Conservation (phyloP, 2,113 vertebrate species). For the Archilochus colubris region DNA sequence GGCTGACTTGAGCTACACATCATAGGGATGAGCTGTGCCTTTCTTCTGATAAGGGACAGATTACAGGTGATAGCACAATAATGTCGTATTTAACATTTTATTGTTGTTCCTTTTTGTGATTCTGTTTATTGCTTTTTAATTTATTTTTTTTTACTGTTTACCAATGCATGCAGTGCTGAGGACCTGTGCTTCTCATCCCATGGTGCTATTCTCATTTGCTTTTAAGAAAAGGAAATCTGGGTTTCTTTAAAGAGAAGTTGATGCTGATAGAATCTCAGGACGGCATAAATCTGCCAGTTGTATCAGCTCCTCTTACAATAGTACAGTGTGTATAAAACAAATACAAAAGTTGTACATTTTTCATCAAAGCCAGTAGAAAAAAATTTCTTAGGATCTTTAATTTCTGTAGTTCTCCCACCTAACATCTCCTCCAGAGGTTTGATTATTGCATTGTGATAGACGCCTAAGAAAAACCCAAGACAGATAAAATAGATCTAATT, state of each 20-base stretch:
- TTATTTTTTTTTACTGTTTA: background rate
- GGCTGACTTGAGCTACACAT: background rate
- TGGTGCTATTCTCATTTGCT: background rate
- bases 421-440: background rate
- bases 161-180: background rate
- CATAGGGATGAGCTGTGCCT: background rate
- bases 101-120: background rate
- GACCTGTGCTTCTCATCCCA: background rate
- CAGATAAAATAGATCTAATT: slow-evolving; percentile 63
- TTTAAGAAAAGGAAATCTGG: background rate
- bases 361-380: slow-evolving; percentile 2
- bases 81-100: background rate
- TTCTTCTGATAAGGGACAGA: background rate
- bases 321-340: background rate
- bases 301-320: background rate
- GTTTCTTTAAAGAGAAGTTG: slow-evolving; percentile 29
- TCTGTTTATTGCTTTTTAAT: background rate
- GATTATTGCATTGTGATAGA: background rate
- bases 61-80: background rate
- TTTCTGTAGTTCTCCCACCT: slow-evolving; percentile 23
- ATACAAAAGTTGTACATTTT: background rate
- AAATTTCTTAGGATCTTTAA: background rate
- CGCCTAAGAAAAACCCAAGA: slow-evolving; percentile 42
- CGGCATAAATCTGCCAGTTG: slow-evolving; percentile 3
- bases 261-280: slow-evolving; percentile 26